Base-by-base conservation (phyloP, 2,113 vertebrate species). In the Thalassarche chlororhynchos region DNA sequence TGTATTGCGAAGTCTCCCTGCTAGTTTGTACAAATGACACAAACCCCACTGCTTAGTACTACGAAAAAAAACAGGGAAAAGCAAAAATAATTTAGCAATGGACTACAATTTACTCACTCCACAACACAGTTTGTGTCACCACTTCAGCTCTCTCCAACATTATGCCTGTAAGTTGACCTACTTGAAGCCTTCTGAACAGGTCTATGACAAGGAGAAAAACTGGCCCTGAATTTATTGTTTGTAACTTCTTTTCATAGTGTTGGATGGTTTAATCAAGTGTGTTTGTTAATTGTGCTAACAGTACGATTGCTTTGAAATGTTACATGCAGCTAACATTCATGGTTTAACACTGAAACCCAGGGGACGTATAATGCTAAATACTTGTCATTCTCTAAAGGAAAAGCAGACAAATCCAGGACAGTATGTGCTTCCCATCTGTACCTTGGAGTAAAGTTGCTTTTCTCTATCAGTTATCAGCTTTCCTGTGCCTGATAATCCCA, bases 361-460 rank as follows among this genome's bases (percentile, higher is more conserved):
- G 75, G 71, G 94, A 80, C 0, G 0, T 49, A 93, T 57, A 89
- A 74, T 40, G 82, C 66, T 88, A 80, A 94, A 95, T 86, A 81
- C 68, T 46, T 83, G 58, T 81, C 71, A 84, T 90, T 96, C 68
- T 91, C 71, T 64, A 52, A 85, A 92, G 91, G 64, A 90, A 94
- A 77, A 91, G 34, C 44, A 93, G 87, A 90, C 28, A 70, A 93
- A 94, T 52, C 83, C 82, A 81, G 89, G 79, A 91, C 68, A 91
- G 29, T 88, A 26, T 94, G 84, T 86, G 70, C 91, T 97, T 96
- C 91, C 74, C 89, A 76, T 96, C 89, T 79, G 89, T 85, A 89
- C 64, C 87, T 90, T 51, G 32, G 46, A 93, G 40, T 34, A 26
- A 79, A 72, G 46, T 81, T 74, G 42, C 34, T 94, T 94, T 94